Base-by-base conservation (phyloP, 2,113 vertebrate genomes). In the Craseonycteris thonglongyai region DNA sequence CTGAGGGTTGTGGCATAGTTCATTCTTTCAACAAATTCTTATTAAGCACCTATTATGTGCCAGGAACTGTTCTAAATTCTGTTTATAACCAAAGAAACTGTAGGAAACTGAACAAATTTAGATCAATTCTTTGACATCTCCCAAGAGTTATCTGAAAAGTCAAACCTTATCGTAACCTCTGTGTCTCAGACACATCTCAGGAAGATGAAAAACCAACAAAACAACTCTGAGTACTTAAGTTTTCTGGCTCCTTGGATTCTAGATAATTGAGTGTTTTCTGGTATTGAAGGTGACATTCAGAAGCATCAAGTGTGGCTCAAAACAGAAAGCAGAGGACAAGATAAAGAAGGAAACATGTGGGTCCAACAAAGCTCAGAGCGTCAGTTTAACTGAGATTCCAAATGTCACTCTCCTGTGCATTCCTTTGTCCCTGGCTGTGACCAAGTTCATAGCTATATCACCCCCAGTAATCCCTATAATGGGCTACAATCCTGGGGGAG, bases 391-490 rank as follows among this genome's bases (percentile, higher is more conserved):
- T 92, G 88, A 58, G 80, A 81, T 92, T 88, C 76, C 83, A 51
- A 13, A 3, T 11, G 56, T 84, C 78, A 81, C 72, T 81, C 47
- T 92, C 61, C n/a, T 24, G 56, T 90, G 47, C 51, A 91, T 88
- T 96, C 59, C 74, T 96, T 80, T 86, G 80, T 91, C 75, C 51
- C 88, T 71, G 88, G 74, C 45, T 47, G 56, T 26, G 72, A 71
- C 85, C 76, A 92, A 78, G 85, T 86, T 94, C 63, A 83, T 11
- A 30, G 75, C 63, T 54, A 7, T 33, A 42, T 59, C 8, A 6
- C 61, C 42, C 45, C 56, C 33, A 76, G 51, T 80, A 93, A 92
- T 87, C 87, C 71, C 79, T 19, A 35, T 74, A 68, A 91, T 54
- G 81, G 78, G 89, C 74, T 40, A 24, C 14, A 68, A 26, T 38